Evolutionary conservation across 2,113 vertebrate genomes (phyloP).

Genomic region (Otolemur garnettii): DNA sequence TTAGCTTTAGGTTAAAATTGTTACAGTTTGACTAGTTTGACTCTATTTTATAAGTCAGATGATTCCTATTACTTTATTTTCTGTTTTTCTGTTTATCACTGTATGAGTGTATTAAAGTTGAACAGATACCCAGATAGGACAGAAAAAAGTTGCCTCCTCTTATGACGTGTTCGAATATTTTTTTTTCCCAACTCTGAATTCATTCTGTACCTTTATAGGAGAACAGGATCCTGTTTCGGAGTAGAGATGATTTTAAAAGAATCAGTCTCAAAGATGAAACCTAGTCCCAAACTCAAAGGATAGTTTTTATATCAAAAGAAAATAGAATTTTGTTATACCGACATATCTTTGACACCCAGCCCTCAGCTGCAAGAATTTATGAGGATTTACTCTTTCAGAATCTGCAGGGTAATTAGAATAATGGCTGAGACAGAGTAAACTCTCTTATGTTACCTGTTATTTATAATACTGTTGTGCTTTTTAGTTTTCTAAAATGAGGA

Average conservation of each 20-base stretch:
- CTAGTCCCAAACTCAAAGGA: not conserved
- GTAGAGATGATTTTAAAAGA: not conserved
- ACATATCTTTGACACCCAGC: not conserved
- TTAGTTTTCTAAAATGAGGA: not conserved
- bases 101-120: not conserved
- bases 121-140: not conserved
- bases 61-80: constrained; percentile 46
- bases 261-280: not conserved
- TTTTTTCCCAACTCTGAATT: constrained; percentile 20
- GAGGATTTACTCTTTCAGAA: constrained; percentile 29
- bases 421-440: not conserved
- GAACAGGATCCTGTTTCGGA: not conserved
- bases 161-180: constrained; percentile 7
- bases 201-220: not conserved
- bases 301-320: not conserved
- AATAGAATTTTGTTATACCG: not conserved
- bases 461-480: not conserved
- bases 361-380: not conserved
- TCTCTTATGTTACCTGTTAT: not conserved
- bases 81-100: not conserved
- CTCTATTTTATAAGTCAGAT: not conserved
- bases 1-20: constrained; percentile 9
- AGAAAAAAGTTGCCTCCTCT: not conserved
- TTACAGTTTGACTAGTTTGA: not conserved
- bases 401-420: not conserved